A percentile compares a stretch with the other conserved stretches of the same genome.
These are phyloP conservation scores for Lepidothrix coronata DNA, from an alignment of 2,113 vertebrate species.

Conservation along the genomic window DNA sequence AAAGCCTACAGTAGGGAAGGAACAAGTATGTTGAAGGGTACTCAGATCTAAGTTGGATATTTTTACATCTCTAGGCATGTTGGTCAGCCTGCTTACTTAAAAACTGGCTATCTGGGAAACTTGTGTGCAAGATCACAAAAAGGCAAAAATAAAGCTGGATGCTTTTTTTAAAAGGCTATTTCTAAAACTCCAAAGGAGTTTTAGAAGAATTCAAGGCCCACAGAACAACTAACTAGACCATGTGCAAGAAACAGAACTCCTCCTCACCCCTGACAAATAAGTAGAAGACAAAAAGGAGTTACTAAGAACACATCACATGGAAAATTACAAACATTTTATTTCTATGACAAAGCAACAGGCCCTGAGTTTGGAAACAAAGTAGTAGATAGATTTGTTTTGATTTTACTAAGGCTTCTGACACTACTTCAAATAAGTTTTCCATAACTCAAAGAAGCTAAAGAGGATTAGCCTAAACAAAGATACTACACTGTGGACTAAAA, in stretches of 20 bases:
- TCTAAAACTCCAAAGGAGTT: not conserved
- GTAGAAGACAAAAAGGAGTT: not conserved
- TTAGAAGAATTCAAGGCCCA: not conserved
- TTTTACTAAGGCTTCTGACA: not conserved
- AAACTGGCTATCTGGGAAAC: not conserved
- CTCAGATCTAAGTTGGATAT: not conserved
- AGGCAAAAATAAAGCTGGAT: not conserved
- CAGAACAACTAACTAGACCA: not conserved
- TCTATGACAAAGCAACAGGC: not conserved
- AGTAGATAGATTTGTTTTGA: not conserved
- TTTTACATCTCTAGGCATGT: not conserved
- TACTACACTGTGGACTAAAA: not conserved
- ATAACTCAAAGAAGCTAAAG: not conserved
- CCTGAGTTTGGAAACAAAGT: not conserved
- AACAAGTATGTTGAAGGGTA: not conserved
- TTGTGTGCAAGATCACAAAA: not conserved
- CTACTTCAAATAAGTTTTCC: not conserved
- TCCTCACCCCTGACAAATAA: not conserved
- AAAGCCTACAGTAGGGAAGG: not conserved
- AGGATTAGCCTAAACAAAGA: not conserved
- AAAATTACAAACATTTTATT: not conserved
- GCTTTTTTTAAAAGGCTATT: not conserved
- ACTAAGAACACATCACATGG: not conserved
- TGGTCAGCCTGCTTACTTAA: not conserved
- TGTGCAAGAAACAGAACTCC: not conserved